Evolutionary conservation across 2,797 vertebrate genomes (phyloP), one percentile per base, ranked within the genome.

Genomic region (Characodon lateralis): DNA sequence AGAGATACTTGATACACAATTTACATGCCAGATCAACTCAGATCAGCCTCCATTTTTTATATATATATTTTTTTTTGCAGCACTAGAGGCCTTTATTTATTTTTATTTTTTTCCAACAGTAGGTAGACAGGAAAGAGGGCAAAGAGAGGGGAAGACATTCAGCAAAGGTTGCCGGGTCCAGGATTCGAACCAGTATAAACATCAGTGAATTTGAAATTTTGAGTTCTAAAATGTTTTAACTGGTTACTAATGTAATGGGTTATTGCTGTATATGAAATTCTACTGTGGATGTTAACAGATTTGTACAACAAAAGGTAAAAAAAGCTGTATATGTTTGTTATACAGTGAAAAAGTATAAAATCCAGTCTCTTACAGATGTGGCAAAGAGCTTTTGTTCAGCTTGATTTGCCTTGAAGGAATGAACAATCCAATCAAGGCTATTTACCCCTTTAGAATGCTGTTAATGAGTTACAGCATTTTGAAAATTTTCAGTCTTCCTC

Each of bases 381-480:
- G 59, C 74, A 88, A 75, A 81, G 87, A 90, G 73, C 85, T 90
- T 93, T 91, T 89, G 88, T 93, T 89, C 87, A 76, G 86, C 85
- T 90, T 89, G 85, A 89, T 93, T 81, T 91, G 91, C 92, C 93
- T 93, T 85, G 85, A 92, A 93, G 93, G 88, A 90, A 90, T 72
- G 87, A 93, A 91, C 83, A 92, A 89, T 89, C 90, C 93, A 91
- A 94, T 95, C 92, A 93, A 94, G 94, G 94, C 93, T 87, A 86
- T 85, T 89, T 89, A 89, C 87, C 90, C 90, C 92, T 81, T 83
- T 91, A 93, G 94, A 94, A 90, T 85, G 75, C 86, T 85, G 88
- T 91, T 95, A 95, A 95, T 93, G 94, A 96, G 92, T 89, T 91
- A 87, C 90, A 90, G 87, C 89, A 81, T 93, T 93, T 87, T 79